Conservation (phyloP, 2,113 vertebrate species). For the Callaeas wilsoni region DNA sequence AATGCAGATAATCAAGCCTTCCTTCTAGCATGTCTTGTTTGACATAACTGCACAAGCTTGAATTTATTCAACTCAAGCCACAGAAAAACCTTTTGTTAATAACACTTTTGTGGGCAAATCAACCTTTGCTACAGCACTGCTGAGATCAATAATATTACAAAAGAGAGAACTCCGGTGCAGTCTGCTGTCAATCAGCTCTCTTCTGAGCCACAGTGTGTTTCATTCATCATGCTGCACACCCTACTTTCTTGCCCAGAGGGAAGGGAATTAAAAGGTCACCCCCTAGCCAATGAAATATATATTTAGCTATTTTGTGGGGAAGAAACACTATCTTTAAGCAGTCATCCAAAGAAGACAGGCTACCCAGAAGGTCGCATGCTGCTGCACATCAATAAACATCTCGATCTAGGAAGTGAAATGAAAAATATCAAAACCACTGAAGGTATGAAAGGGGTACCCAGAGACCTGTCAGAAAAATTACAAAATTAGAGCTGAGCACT, state of each 20-base stretch:
- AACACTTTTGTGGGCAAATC: not conserved
- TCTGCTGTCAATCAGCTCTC: not conserved
- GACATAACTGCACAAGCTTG: not conserved
- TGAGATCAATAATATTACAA: not conserved
- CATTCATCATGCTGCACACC: constrained; percentile 3
- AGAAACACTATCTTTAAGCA: constrained; percentile 23
- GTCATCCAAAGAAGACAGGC: constrained; percentile 15
- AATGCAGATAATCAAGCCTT: not conserved
- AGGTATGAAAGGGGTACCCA: constrained; percentile 29
- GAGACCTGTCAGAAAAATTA: constrained; percentile 38
- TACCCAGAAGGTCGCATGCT: not conserved
- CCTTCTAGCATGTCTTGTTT: not conserved
- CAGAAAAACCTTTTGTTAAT: not conserved
- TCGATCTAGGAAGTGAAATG: constrained; percentile 39
- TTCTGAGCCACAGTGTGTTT: not conserved
- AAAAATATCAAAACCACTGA: constrained; percentile 32
- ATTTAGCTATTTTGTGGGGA: constrained; percentile 10
- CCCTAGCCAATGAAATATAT: constrained; percentile 41
- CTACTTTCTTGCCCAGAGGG: not conserved
- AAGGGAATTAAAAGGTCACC: constrained; percentile 58
- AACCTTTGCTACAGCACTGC: not conserved
- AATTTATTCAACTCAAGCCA: not conserved
- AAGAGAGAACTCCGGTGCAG: not conserved
- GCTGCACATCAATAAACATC: constrained; percentile 33
- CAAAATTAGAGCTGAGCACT: constrained; percentile 37